Conservation (phyloP, 2,888 invertebrate species). For the Autographa gamma region DNA sequence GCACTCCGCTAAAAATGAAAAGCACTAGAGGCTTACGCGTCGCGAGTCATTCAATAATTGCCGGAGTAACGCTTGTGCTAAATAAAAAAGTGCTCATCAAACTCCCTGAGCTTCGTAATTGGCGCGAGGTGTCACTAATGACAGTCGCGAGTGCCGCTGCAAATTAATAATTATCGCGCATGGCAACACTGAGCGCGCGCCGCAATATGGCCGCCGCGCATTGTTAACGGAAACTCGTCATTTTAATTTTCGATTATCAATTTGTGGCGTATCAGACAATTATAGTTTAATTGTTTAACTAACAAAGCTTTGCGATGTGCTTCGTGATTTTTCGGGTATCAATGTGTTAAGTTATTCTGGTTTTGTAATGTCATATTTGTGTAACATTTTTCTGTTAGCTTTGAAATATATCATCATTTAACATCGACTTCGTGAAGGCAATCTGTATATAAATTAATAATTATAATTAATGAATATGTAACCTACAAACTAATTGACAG, state of each 20-base stretch:
- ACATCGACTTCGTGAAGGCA: conserved; percentile 2
- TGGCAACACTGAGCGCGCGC: conserved; percentile 82
- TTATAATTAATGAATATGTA: conserved; percentile 14
- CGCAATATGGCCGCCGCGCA: conserved; percentile 84
- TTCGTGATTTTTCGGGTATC: conserved; percentile 49
- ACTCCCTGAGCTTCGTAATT: conserved; percentile 85
- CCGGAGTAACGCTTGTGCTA: conserved; percentile 84
- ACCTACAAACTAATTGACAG: conserved; percentile 20
- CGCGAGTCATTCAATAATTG: conserved; percentile 85
- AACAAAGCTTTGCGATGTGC: conserved; percentile 46
- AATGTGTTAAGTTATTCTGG: conserved; percentile 47
- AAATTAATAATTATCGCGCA: conserved; percentile 88
- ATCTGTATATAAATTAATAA: neutral
- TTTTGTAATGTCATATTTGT: conserved; percentile 35
- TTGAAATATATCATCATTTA: conserved; percentile 17
- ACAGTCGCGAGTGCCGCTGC: conserved; percentile 79
- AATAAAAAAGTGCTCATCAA: conserved; percentile 87
- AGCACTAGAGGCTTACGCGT: conserved; percentile 76
- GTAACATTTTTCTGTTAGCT: conserved; percentile 27
- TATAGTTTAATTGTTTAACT: conserved; percentile 55
- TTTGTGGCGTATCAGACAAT: conserved; percentile 56
- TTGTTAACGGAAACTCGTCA: conserved; percentile 77
- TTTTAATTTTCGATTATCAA: conserved; percentile 75
- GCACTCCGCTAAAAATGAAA: conserved; percentile 64
- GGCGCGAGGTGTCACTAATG: conserved; percentile 89